Evolutionary conservation across 1,140 invertebrate species (phyloP).

Genomic region (Microvelia longipes): DNA sequence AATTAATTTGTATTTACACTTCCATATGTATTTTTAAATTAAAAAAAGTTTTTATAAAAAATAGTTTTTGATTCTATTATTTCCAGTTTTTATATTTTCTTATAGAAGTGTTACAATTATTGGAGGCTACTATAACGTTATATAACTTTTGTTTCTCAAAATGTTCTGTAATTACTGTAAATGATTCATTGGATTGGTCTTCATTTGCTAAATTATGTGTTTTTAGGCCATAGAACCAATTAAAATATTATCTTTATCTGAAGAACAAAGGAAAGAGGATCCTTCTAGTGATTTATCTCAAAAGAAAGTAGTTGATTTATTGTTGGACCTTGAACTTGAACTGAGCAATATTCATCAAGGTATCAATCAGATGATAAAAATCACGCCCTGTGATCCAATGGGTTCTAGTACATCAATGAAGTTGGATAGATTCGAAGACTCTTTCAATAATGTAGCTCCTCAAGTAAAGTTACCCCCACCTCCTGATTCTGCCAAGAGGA

Average conservation of each 20-base stretch:
- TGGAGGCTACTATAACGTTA: no score
- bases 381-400: constrained; percentile 54
- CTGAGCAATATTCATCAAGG: constrained; percentile 75
- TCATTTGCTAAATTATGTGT: neutral
- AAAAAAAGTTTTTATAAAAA: no score
- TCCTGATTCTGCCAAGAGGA: constrained; percentile 24
- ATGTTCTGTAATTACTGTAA: no score
- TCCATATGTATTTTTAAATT: no score
- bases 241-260: constrained; percentile 12
- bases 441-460: constrained; percentile 9
- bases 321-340: constrained; percentile 86
- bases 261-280: constrained; percentile 8
- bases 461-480: constrained; percentile 29
- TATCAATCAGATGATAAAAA: constrained; percentile 70
- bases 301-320: constrained; percentile 18
- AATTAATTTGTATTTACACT: no score
- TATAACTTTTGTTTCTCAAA: no score
- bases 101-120: no score
- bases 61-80: no score
- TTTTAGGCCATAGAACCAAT: constrained; percentile 14
- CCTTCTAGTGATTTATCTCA: constrained; percentile 8
- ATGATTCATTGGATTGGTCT: no score
- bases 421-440: constrained; percentile 21
- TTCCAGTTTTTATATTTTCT: no score
- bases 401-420: constrained; percentile 55